Percentiles rank a stretch among this genome's conserved stretches.
phyloP scores from a whole-genome alignment of 1,140 invertebrate genomes.

The Magallana ariakensis region DNA sequence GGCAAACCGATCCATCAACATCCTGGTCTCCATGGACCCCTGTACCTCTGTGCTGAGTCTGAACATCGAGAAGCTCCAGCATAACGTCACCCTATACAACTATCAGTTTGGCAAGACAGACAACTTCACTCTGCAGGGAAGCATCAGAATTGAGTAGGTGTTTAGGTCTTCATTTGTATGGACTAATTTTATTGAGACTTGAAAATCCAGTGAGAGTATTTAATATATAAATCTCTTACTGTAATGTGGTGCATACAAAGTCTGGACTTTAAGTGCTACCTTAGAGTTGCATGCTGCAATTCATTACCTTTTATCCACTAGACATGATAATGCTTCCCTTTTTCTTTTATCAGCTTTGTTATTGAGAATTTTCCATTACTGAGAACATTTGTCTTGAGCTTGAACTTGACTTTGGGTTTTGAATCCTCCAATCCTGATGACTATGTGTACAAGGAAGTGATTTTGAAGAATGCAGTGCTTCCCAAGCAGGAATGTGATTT shows the following conservation, averaged over 20 bases:
- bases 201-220: too few species aligned
- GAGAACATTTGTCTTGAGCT: constrained; percentile 3
- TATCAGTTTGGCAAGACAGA: constrained; percentile 9
- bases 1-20: background rate
- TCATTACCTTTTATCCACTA: too few species aligned
- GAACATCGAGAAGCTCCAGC: constrained; percentile 35
- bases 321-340: background rate
- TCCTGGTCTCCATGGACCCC: constrained; percentile 25
- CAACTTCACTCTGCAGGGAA: constrained; percentile 31
- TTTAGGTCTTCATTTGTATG: background rate
- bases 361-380: constrained; percentile 16
- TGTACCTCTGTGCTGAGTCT: constrained; percentile 26
- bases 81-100: constrained; percentile 31
- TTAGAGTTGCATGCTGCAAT: too few species aligned
- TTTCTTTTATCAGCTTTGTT: constrained; percentile 12
- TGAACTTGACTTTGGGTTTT: constrained; percentile 35
- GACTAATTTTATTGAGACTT: background rate
- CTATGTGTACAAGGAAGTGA: constrained; percentile 14
- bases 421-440: constrained; percentile 12
- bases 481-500: constrained; percentile 19
- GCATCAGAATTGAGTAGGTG: constrained; percentile 30
- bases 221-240: too few species aligned
- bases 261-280: too few species aligned
- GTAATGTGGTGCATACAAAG: too few species aligned
- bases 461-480: constrained; percentile 26